Base-by-base conservation (phyloP, 2,113 vertebrate genomes). In the mouse (Mus musculus) region DNA sequence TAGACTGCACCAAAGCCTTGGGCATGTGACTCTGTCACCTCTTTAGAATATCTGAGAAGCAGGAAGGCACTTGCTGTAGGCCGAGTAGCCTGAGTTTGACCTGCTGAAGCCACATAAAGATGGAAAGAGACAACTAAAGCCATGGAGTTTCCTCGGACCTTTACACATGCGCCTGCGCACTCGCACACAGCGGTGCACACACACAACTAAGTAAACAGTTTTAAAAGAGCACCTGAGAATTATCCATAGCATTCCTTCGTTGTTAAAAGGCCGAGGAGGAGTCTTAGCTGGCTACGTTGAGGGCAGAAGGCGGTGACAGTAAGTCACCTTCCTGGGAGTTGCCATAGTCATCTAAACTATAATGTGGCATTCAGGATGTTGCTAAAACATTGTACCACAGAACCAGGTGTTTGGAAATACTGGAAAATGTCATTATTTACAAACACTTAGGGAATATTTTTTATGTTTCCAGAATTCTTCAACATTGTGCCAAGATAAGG, bases 391-490 rank as follows among this genome's bases (percentile, higher is more conserved):
- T 61, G 36, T 3, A 4, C 20, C 1, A 39, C 22, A 81, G 54
- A 81, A 10, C n/a, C 17, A 1, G 39, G 26, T 65, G 39, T 85
- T 85, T 46, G 26, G 28, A 65, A 42, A 78, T 39, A 71, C 42
- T 82, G 42, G 71, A 91, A 95, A 88, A 72, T 49, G 13, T 33
- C 63, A 71, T 46, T 67, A 59, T 86, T 92, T 95, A 28, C 56
- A 93, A 87, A 69, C 94, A 7, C 88, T 92, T 93, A 92, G 92
- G 6, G 30, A 49, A 9, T 95, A 6, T 96, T 81, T 97, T 96
- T 97, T 89, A 81, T 91, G 24, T 98, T 89, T 80, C 95, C 97
- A 99, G 99, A 97, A 98, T 99, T 90, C 97, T 99, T 98, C 98
- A 98, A 56, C 98, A 98, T 49, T 98, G 98, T 97, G 98, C 96